Evolutionary conservation across 2,888 invertebrate species (phyloP).

Genomic region (Eupeodes luniger): DNA sequence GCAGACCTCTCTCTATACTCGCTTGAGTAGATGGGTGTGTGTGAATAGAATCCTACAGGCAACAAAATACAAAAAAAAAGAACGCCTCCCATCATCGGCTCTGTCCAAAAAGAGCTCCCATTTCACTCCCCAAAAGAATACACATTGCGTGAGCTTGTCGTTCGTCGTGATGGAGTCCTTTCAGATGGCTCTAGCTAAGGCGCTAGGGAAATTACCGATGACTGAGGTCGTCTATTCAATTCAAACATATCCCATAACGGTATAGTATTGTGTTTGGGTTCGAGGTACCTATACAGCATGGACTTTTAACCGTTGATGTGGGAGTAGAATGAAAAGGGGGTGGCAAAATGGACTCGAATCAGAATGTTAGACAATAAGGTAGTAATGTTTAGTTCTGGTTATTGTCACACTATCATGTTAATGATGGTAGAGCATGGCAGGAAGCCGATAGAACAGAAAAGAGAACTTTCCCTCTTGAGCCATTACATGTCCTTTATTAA

Average conservation of each 20-base stretch:
- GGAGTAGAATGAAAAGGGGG: background rate
- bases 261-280: constrained; percentile 32
- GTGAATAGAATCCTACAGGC: constrained; percentile 31
- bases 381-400: constrained; percentile 68
- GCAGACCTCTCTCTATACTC: background rate
- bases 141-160: constrained; percentile 58
- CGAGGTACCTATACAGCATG: constrained; percentile 1
- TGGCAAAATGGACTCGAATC: constrained; percentile 40
- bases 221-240: constrained; percentile 58
- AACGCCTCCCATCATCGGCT: background rate
- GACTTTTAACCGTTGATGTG: constrained; percentile 35
- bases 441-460: constrained; percentile 34
- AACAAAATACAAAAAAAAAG: background rate
- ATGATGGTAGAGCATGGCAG: constrained; percentile 56
- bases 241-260: constrained; percentile 51
- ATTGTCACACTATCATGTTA: constrained; percentile 73
- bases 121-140: constrained; percentile 16
- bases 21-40: constrained; percentile 51
- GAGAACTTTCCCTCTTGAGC: constrained; percentile 30
- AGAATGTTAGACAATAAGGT: constrained; percentile 69
- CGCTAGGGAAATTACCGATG: constrained; percentile 48
- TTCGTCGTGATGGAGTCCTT: background rate
- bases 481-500: constrained; percentile 67
- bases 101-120: constrained; percentile 6
- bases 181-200: constrained; percentile 16